Conservation (phyloP, 2,113 vertebrate genomes). For the Mola mola region DNA sequence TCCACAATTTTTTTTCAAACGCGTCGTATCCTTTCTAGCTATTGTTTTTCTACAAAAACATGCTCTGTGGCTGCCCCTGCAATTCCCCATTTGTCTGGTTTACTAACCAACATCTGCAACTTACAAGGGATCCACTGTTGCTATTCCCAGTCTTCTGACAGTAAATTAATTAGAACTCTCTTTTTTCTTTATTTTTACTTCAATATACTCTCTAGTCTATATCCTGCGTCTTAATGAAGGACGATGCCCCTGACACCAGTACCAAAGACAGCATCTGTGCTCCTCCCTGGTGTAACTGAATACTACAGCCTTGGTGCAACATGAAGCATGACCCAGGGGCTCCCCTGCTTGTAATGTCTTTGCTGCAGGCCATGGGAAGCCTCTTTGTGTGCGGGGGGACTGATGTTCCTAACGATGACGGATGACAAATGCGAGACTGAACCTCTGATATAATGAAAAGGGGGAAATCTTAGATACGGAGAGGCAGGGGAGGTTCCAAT, state of each 20-base stretch:
- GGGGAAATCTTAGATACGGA: constrained; percentile 44
- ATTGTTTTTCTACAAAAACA: constrained; percentile 23
- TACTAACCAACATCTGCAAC: too few relatives aligned
- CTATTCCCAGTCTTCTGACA: too few relatives aligned
- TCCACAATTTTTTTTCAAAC: constrained; percentile 8
- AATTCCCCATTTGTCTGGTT: constrained; percentile 36
- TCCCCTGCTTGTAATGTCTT: constrained; percentile 27
- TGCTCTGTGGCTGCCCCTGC: constrained; percentile 27
- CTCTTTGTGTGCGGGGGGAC: constrained; percentile 14
- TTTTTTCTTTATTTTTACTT: too few relatives aligned
- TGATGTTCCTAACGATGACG: constrained; percentile 50
- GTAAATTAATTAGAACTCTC: too few relatives aligned
- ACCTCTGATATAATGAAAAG: constrained; percentile 45
- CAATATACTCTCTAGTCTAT: constrained; percentile 3
- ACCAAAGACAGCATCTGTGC: constrained; percentile 43
- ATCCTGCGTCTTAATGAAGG: constrained; percentile 33
- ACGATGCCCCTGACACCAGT: too few relatives aligned
- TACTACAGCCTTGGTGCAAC: constrained; percentile 50
- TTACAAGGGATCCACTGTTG: too few relatives aligned
- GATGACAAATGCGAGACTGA: constrained; percentile 40
- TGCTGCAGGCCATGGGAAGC: constrained; percentile 37
- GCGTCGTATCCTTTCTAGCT: constrained; percentile 1
- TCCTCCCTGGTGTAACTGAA: constrained; percentile 45
- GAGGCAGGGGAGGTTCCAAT: constrained; percentile 51
- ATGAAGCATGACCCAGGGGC: constrained; percentile 35